Percentiles rank a stretch among this genome's conserved stretches.
Evolutionary conservation across 2,888 invertebrate species (phyloP).

Genomic region (Ormia ochracea): DNA sequence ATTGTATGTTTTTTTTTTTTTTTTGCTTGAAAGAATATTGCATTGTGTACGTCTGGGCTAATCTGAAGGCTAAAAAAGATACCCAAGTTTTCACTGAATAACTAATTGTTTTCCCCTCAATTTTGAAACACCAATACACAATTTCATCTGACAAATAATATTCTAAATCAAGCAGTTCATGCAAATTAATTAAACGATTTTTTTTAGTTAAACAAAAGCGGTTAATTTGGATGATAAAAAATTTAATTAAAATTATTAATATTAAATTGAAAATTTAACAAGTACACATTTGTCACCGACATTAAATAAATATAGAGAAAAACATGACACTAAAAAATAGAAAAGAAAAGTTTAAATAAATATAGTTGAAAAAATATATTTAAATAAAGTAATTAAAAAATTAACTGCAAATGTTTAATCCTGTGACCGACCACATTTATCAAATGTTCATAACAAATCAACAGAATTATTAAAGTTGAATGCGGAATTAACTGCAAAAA

Average conservation of each 20-base stretch:
- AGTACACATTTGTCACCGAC: slow-evolving; percentile 40
- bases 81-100: not conserved
- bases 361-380: not conserved
- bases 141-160: not conserved
- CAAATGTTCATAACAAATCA: slow-evolving; percentile 16
- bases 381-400: slow-evolving; percentile 1
- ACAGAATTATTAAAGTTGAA: slow-evolving; percentile 49
- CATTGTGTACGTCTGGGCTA: not conserved
- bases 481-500: slow-evolving; percentile 54
- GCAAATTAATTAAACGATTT: not conserved
- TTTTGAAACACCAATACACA: not conserved
- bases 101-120: not conserved
- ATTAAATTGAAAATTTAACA: slow-evolving; percentile 27
- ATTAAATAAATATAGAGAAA: slow-evolving; percentile 10
- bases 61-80: slow-evolving; percentile 9
- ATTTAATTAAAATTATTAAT: not conserved
- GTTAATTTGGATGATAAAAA: slow-evolving; percentile 44
- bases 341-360: not conserved
- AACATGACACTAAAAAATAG: not conserved
- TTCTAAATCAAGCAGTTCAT: slow-evolving; percentile 3
- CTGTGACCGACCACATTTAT: slow-evolving; percentile 41
- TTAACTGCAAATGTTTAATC: slow-evolving; percentile 50
- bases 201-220: slow-evolving; percentile 34
- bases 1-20: no score
- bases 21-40: slow-evolving; percentile 3